A percentile compares a stretch with the other conserved stretches of the same genome.
Evolutionary conservation across 2,113 vertebrate species (phyloP).

Genomic region (Lucifuga dentata): DNA sequence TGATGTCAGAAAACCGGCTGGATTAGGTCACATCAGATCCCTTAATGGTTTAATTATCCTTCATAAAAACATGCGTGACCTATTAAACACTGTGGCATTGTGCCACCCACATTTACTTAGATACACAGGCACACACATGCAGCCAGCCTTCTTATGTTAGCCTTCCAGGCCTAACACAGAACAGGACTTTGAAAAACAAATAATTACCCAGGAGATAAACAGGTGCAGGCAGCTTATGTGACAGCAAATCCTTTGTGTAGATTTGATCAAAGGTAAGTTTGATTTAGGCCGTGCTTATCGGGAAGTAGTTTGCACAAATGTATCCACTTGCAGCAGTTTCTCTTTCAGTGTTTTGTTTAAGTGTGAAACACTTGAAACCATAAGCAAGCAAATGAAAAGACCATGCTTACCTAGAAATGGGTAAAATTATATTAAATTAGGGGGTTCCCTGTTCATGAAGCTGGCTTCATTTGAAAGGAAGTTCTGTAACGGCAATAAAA

Average conservation of each 20-base stretch:
- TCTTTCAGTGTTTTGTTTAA: not conserved
- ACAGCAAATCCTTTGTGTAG: constrained; percentile 2
- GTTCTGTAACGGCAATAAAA: constrained; percentile 66
- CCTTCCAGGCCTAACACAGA: not conserved
- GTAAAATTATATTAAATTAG: constrained; percentile 50
- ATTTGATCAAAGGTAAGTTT: not conserved
- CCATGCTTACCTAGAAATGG: constrained; percentile 2
- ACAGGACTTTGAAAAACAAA: not conserved
- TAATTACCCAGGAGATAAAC: constrained; percentile 9
- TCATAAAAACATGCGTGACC: constrained; percentile 63
- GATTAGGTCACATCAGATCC: constrained; percentile 71
- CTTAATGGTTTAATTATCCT: constrained; percentile 74
- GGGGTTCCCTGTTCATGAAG: constrained; percentile 51
- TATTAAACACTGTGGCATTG: constrained; percentile 22
- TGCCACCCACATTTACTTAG: constrained; percentile 1
- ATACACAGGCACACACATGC: not conserved
- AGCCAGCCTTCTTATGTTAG: not conserved
- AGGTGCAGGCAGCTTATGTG: not conserved
- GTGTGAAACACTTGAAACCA: constrained; percentile 15
- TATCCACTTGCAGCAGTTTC: not conserved
- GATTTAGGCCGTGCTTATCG: not conserved
- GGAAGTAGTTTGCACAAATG: not conserved
- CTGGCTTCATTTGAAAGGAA: constrained; percentile 58
- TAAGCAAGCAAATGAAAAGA: constrained; percentile 28
- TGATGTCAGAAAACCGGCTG: constrained; percentile 65